Evolutionary conservation across 1,140 invertebrate species (phyloP).

Genomic region (Drosophila sp.): DNA sequence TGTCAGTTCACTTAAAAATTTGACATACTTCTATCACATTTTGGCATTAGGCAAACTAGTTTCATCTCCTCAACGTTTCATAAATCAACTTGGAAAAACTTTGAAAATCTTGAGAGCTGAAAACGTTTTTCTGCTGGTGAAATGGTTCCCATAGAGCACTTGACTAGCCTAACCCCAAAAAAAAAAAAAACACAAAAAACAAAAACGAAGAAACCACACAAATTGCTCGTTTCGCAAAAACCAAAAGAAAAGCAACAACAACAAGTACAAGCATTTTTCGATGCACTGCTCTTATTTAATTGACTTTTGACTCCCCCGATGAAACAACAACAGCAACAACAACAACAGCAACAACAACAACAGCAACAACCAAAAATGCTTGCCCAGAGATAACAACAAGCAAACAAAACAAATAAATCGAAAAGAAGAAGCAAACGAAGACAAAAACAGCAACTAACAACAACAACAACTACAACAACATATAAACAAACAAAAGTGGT

Average conservation of each 20-base stretch:
- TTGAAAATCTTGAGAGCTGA: conserved; percentile 19
- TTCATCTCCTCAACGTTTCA: conserved; percentile 48
- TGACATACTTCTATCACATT: conserved; percentile 10
- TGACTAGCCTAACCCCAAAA: conserved; percentile 40
- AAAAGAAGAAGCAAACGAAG: conserved; percentile 68
- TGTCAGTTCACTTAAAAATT: conserved; percentile 2
- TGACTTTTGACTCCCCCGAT: conserved; percentile 80
- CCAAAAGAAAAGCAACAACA: conserved; percentile 53
- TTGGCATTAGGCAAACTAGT: conserved; percentile 17
- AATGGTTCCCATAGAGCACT: conserved; percentile 76
- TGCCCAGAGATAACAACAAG: conserved; percentile 74
- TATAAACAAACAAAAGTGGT: conserved; percentile 53
- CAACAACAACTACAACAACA: conserved; percentile 45
- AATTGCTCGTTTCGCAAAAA: conserved; percentile 73
- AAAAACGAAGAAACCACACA: conserved; percentile 63
- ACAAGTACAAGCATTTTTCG: conserved; percentile 72
- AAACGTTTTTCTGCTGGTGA: conserved; percentile 46
- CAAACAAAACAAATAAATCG: conserved; percentile 81
- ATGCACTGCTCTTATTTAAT: conserved; percentile 82
- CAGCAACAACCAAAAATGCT: conserved; percentile 42
- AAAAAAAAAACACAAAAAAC: conserved; percentile 14
- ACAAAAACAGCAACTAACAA: conserved; percentile 38
- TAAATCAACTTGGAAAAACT: conserved; percentile 64
- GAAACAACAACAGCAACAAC: conserved; percentile 34
- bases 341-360: conserved; percentile 16